Evolutionary conservation across 2,888 invertebrate species (phyloP).

Genomic region (Mechanitis messenoides): DNA sequence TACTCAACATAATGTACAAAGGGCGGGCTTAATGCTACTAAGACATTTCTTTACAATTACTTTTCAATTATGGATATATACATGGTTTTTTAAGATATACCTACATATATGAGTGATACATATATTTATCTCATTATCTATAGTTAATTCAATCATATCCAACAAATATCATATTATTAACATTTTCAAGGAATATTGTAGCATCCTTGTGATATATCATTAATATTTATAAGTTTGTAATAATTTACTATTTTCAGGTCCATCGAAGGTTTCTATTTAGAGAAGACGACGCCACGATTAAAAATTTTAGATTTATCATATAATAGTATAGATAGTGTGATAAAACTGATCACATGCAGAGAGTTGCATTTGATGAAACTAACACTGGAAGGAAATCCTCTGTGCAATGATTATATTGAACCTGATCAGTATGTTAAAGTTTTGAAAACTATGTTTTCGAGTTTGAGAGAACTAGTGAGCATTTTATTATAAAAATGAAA

Average conservation of each 20-base stretch:
- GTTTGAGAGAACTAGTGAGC: constrained; percentile 71
- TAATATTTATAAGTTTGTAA: constrained; percentile 3
- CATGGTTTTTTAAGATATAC: no score
- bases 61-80: no score
- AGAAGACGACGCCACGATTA: constrained; percentile 40
- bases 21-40: no score
- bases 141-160: neutral
- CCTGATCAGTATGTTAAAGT: constrained; percentile 77
- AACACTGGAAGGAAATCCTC: constrained; percentile 81
- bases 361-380: constrained; percentile 68
- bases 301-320: constrained; percentile 50
- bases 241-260: constrained; percentile 38
- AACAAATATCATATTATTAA: neutral
- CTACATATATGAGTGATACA: no score
- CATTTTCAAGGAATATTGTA: no score
- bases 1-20: no score
- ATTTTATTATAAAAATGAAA: neutral
- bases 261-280: constrained; percentile 48
- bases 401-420: constrained; percentile 80
- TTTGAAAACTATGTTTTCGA: constrained; percentile 69
- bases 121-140: no score
- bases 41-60: no score
- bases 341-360: constrained; percentile 43
- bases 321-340: constrained; percentile 45
- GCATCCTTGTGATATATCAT: neutral